Conservation (phyloP, 2,113 vertebrate species). For the human (Homo sapiens) region DNA sequence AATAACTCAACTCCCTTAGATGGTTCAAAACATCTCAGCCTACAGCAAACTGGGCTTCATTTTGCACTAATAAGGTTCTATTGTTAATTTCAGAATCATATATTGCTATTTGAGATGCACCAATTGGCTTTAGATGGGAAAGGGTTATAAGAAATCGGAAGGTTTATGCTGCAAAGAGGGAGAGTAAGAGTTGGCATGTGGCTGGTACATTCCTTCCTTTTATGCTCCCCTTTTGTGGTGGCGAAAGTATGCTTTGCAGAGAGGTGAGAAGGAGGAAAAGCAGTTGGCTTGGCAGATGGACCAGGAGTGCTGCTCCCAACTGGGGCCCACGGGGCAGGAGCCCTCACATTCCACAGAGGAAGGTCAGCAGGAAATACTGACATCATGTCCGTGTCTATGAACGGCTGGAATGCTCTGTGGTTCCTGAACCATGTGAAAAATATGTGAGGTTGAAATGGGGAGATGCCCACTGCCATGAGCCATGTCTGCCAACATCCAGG, state of each 20-base stretch:
- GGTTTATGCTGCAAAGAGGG: background rate
- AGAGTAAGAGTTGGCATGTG: background rate
- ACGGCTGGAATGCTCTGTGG: background rate
- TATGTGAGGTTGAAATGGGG: background rate
- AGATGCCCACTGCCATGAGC: background rate
- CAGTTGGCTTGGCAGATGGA: background rate
- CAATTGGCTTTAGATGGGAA: background rate
- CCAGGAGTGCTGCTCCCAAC: background rate
- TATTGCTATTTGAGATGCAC: background rate
- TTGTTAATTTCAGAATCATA: background rate
- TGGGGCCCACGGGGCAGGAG: background rate
- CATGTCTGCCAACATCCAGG: background rate
- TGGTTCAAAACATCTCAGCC: background rate
- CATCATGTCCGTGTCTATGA: background rate
- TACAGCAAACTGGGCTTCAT: background rate
- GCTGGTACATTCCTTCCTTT: background rate
- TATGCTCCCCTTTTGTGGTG: background rate
- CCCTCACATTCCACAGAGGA: background rate
- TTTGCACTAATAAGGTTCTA: background rate
- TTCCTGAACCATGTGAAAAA: background rate
- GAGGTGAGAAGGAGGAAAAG: background rate
- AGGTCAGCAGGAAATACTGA: background rate
- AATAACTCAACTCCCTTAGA: background rate
- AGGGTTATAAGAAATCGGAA: background rate
- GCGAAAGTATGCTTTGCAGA: background rate